Percentiles rank a stretch among this genome's conserved stretches.
These are phyloP conservation scores for Diaphora mendica DNA, from an alignment of 2,888 invertebrate species.

Conservation along the genomic window DNA sequence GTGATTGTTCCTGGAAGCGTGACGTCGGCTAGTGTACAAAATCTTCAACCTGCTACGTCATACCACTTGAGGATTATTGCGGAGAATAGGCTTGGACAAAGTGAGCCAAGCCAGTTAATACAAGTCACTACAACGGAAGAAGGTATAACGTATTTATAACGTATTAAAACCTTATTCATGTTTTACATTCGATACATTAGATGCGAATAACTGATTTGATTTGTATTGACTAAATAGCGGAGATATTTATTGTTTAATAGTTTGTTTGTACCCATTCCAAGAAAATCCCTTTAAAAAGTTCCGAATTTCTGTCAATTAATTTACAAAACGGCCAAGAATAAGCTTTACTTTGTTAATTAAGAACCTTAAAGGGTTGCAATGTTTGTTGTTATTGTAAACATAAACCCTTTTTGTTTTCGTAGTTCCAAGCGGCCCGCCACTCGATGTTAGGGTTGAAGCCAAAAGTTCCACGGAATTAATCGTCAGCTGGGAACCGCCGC, in stretches of 20 bases:
- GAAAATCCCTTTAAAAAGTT: neutral
- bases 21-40: conserved; percentile 92
- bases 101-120: conserved; percentile 94
- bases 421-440: conserved; percentile 93
- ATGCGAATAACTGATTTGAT: too few species aligned
- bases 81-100: conserved; percentile 95
- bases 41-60: conserved; percentile 93
- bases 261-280: neutral
- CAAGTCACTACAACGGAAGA: conserved; percentile 95
- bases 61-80: conserved; percentile 96
- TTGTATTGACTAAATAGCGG: too few species aligned
- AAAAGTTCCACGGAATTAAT: conserved; percentile 94
- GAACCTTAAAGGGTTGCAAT: neutral
- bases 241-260: neutral
- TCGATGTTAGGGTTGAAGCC: conserved; percentile 93
- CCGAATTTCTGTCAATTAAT: neutral
- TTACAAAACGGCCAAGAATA: neutral
- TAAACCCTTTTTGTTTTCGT: neutral
- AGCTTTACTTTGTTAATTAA: neutral
- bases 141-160: conserved; percentile 83
- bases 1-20: conserved; percentile 94
- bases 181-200: too few species aligned
- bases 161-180: too few species aligned
- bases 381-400: neutral
- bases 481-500: conserved; percentile 95